phyloP scores from a whole-genome alignment of 2,113 vertebrate genomes.

The Zosterops japonicus region DNA sequence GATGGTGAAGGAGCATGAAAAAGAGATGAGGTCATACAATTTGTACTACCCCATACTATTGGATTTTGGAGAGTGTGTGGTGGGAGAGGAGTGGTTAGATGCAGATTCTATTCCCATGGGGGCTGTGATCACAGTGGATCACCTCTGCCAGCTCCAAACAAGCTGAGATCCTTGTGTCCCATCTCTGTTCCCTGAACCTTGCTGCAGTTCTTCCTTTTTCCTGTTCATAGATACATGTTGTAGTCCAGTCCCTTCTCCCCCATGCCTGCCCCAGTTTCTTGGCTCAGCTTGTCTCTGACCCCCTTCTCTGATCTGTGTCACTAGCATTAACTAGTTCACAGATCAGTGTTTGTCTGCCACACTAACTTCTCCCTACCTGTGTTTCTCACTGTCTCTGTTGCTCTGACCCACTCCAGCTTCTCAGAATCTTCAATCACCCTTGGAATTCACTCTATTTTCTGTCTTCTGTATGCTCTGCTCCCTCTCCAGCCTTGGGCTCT shows the following conservation, averaged over 20 bases:
- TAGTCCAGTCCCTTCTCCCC: not conserved
- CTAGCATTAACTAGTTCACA: not conserved
- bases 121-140: not conserved
- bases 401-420: not conserved
- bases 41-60: not conserved
- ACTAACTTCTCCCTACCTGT: not conserved
- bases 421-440: not conserved
- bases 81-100: not conserved
- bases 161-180: not conserved
- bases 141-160: not conserved
- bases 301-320: not conserved
- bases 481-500: not conserved
- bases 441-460: fast-evolving
- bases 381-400: not conserved
- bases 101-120: fast-evolving
- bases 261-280: not conserved
- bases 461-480: not conserved
- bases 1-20: not conserved
- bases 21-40: not conserved
- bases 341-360: not conserved
- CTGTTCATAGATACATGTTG: not conserved
- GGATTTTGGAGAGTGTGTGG: not conserved
- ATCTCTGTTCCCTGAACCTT: not conserved
- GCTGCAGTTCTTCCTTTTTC: not conserved
- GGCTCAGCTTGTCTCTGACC: not conserved